phyloP scores from a whole-genome alignment of 2,888 invertebrate genomes.

The Lithophane semibrunnea region DNA sequence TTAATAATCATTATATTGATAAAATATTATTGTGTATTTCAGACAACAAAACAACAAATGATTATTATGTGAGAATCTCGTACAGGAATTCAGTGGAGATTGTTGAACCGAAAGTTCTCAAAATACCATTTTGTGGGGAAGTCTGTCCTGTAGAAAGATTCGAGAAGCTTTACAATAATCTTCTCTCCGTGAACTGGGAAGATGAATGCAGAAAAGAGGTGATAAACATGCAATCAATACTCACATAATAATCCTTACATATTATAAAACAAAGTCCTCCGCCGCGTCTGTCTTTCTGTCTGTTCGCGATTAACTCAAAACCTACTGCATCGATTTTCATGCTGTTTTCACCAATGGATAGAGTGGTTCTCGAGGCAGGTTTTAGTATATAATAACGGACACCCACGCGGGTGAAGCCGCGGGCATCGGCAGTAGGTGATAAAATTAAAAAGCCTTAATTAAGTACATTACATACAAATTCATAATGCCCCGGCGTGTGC shows the following conservation, averaged over 20 bases:
- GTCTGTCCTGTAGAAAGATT: conserved; percentile 92
- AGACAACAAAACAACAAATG: conserved; percentile 39
- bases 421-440: too few relatives aligned
- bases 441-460: background rate
- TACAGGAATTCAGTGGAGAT: conserved; percentile 92
- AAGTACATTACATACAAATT: background rate
- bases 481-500: too few relatives aligned
- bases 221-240: background rate
- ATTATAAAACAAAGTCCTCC: too few relatives aligned
- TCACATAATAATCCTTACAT: background rate
- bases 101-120: conserved; percentile 90
- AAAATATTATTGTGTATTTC: conserved; percentile 37
- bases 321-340: too few relatives aligned
- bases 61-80: conserved; percentile 85
- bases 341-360: too few relatives aligned
- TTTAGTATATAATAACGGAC: too few relatives aligned
- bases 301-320: too few relatives aligned
- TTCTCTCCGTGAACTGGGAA: conserved; percentile 92
- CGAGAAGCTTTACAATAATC: conserved; percentile 87
- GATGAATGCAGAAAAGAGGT: conserved; percentile 90
- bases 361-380: too few relatives aligned
- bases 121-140: conserved; percentile 92
- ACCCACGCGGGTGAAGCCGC: too few relatives aligned
- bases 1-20: background rate
- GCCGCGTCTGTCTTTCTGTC: too few relatives aligned